Base-by-base conservation (phyloP, 2,888 invertebrate species). In the Megaustenia siamemsis region DNA sequence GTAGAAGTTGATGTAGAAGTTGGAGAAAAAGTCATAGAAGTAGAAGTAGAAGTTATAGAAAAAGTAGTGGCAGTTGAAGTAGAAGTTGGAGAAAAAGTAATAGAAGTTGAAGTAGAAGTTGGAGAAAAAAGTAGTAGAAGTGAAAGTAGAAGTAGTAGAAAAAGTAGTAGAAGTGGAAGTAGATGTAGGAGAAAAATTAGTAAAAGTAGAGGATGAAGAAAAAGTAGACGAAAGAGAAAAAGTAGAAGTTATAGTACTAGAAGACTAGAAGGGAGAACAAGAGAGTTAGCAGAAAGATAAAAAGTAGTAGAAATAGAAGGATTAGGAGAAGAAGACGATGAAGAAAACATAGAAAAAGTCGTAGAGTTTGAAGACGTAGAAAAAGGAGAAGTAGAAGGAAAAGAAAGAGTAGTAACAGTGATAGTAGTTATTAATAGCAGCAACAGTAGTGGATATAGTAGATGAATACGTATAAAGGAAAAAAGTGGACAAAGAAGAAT, bases 371-470 rank as follows among this genome's bases (percentile, higher is more conserved):
- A 18, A 35, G 35, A 38, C 35, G 63, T 32, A 38, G 63, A 35
- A 35, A 45, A 35, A 60, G 40, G 60, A 78, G 78, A 60, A 24
- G 40, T 24, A 78, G 40, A 60, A 24, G 40, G 60, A 78, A 38
- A 35, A 38, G 40, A 38, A 53, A 77, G 77, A 60, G 60, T 21
- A 60, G 60, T n/a, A n/a, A n/a, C n/a, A n/a, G n/a, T n/a, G n/a
- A n/a, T n/a, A n/a, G n/a, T n/a, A n/a, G n/a, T n/a, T n/a, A n/a
- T n/a, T n/a, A n/a, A n/a, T n/a, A n/a, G n/a, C n/a, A n/a, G n/a
- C n/a, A n/a, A n/a, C n/a, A n/a, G n/a, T n/a, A n/a, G n/a, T n/a
- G n/a, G n/a, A n/a, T n/a, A n/a, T n/a, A n/a, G n/a, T n/a, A n/a
- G n/a, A n/a, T n/a, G n/a, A n/a, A n/a, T n/a, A n/a, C n/a, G n/a